These are phyloP conservation scores for Julus scandinavius DNA, from an alignment of 2,888 invertebrate species.

Conservation along the genomic window DNA sequence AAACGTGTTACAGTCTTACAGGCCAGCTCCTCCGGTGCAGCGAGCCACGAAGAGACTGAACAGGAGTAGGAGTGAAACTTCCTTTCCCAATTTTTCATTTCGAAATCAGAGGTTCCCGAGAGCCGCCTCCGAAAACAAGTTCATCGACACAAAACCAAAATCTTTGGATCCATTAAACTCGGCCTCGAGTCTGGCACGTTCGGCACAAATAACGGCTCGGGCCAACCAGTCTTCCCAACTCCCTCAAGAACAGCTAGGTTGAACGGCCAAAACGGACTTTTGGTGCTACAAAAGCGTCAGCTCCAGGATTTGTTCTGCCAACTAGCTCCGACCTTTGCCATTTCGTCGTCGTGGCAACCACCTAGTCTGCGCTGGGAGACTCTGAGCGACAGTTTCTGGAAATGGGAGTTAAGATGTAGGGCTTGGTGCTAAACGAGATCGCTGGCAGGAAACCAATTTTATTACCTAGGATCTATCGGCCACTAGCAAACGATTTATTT, in stretches of 20 bases:
- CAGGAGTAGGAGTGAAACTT: background rate
- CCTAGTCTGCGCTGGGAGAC: background rate
- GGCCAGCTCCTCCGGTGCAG: background rate
- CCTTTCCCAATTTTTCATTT: background rate
- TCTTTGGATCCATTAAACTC: conserved; percentile 15
- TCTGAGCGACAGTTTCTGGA: background rate
- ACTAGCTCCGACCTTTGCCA: background rate
- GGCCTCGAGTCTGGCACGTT: background rate
- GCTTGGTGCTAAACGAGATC: background rate
- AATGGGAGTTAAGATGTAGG: background rate
- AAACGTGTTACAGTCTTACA: background rate
- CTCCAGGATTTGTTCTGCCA: background rate
- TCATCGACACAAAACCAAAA: background rate
- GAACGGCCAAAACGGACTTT: background rate
- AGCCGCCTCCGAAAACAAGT: background rate
- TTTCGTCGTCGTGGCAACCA: background rate
- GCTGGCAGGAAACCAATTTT: background rate
- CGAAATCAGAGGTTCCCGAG: background rate
- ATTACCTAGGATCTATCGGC: background rate
- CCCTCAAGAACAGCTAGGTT: background rate
- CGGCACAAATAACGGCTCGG: too few relatives aligned
- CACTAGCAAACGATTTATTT: background rate
- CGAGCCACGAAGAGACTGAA: background rate
- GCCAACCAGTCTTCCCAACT: background rate
- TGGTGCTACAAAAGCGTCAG: background rate